Evolutionary conservation across 2,797 vertebrate species (phyloP).

Genomic region (Gallinago nigripennis): DNA sequence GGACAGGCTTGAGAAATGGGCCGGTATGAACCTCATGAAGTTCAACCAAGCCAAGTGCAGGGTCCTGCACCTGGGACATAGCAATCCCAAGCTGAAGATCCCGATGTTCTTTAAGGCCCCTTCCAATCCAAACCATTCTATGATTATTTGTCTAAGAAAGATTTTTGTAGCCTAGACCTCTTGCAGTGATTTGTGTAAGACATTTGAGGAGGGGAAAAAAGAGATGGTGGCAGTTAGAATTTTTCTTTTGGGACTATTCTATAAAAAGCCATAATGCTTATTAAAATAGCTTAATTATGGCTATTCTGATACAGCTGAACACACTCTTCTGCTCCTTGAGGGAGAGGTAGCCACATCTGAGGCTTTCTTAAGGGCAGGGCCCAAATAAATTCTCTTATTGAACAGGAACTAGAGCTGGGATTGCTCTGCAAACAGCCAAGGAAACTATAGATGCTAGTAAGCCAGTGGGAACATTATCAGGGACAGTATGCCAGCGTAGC

Average conservation of each 20-base stretch:
- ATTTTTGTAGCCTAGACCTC: background rate
- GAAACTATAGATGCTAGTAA: background rate
- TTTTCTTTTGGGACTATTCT: background rate
- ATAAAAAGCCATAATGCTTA: background rate
- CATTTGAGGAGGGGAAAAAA: background rate
- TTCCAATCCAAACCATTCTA: too few relatives aligned
- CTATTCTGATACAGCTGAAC: background rate
- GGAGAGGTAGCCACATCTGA: background rate
- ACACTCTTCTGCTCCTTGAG: background rate
- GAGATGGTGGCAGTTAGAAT: background rate
- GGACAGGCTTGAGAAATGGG: too few relatives aligned
- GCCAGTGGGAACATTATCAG: background rate
- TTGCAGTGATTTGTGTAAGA: background rate
- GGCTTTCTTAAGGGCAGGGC: background rate
- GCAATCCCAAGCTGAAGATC: too few relatives aligned
- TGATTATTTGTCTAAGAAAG: background rate
- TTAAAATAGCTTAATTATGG: background rate
- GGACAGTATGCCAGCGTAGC: background rate
- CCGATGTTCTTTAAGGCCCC: too few relatives aligned
- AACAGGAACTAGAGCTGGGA: background rate
- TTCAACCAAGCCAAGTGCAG: too few relatives aligned
- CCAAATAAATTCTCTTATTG: background rate
- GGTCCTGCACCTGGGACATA: too few relatives aligned
- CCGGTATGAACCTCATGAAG: too few relatives aligned
- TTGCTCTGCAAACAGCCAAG: background rate